Evolutionary conservation across 2,113 vertebrate genomes (phyloP).

Genomic region (Penelope pileata): DNA sequence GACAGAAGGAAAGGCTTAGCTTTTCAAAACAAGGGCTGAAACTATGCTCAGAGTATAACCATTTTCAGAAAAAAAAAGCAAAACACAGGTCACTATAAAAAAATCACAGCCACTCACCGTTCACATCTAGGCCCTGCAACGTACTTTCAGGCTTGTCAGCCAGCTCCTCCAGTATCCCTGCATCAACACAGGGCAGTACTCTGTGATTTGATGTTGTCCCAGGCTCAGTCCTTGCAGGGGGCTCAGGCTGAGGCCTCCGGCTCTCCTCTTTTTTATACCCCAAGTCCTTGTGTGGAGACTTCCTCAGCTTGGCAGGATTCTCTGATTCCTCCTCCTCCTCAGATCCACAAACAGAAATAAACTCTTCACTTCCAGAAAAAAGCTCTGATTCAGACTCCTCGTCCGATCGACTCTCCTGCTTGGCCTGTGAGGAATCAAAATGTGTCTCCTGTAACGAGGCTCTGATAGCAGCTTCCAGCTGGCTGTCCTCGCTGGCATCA

Average conservation of each 20-base stretch:
- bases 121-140: constrained; percentile 80
- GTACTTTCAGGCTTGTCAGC: constrained; percentile 74
- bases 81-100: neutral
- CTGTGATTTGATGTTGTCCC: constrained; percentile 81
- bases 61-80: neutral
- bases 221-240: constrained; percentile 78
- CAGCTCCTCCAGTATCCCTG: constrained; percentile 61
- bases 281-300: constrained; percentile 92
- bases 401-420: constrained; percentile 88
- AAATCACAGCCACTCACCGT: constrained; percentile 75
- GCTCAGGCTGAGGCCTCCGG: constrained; percentile 88
- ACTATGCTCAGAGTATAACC: neutral
- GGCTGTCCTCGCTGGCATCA: constrained; percentile 98
- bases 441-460: constrained; percentile 97
- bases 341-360: constrained; percentile 94
- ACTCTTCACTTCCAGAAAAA: constrained; percentile 96
- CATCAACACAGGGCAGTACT: constrained; percentile 62
- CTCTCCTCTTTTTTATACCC: constrained; percentile 93
- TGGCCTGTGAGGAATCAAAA: constrained; percentile 89
- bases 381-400: constrained; percentile 96
- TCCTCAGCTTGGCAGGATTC: constrained; percentile 84
- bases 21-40: neutral
- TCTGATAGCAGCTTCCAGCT: constrained; percentile 96
- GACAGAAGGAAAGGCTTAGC: neutral
- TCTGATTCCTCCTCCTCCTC: constrained; percentile 86